Evolutionary conservation across 2,797 vertebrate species (phyloP).

Genomic region (Intellagama lesueurii): DNA sequence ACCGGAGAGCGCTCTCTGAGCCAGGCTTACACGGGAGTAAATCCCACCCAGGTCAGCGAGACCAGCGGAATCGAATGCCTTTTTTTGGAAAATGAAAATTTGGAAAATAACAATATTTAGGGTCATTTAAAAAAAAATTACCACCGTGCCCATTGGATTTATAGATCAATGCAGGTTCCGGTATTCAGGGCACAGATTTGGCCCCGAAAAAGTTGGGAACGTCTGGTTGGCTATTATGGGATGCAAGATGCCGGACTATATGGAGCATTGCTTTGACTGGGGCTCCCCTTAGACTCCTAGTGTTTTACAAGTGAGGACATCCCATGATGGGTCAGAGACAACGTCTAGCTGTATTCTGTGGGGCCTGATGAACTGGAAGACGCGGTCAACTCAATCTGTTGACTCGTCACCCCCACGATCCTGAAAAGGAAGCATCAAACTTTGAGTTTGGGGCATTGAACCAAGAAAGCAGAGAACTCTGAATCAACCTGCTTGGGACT

Average conservation of each 20-base stretch:
- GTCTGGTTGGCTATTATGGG: too few species aligned
- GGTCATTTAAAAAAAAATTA: too few species aligned
- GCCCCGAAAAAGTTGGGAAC: too few species aligned
- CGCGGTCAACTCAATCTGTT: too few species aligned
- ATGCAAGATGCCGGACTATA: too few species aligned
- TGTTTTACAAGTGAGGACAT: background rate
- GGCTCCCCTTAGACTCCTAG: too few species aligned
- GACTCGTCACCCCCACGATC: background rate
- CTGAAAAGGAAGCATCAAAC: background rate
- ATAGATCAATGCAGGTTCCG: too few species aligned
- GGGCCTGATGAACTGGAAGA: background rate
- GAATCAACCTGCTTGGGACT: background rate
- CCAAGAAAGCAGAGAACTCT: background rate
- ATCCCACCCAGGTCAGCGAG: background rate
- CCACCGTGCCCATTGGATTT: too few species aligned
- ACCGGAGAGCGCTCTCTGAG: too few species aligned
- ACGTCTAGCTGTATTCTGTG: background rate
- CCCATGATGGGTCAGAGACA: background rate
- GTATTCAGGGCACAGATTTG: too few species aligned
- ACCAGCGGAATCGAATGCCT: background rate
- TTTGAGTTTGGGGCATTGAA: background rate
- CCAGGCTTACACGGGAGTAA: background rate
- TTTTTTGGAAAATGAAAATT: background rate
- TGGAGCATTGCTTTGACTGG: too few species aligned
- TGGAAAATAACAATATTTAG: too few species aligned